Base-by-base conservation (phyloP, 2,113 vertebrate genomes). In the Pseudolaguvia tuberculata region DNA sequence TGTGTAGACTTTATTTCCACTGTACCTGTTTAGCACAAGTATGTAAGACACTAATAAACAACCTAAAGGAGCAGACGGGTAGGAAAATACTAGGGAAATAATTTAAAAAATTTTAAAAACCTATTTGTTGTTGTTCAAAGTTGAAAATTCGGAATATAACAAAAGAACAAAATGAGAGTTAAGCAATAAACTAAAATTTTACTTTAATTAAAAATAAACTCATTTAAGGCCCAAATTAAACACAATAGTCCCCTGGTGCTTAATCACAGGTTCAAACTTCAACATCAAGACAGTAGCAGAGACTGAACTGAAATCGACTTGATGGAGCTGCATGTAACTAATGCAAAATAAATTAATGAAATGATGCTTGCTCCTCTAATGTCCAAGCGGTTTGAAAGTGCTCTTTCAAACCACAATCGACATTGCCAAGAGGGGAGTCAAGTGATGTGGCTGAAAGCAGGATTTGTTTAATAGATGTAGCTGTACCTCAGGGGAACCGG, bases 31-130 rank as follows among this genome's bases (percentile, higher is more conserved):
- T n/a, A 69, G 66, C 50, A 35, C 48, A 8, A 27, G 35, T 14
- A 25, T 23, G 51, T 42, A 13, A n/a, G 18, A 42, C 4, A 0
- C n/a, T 55, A 45, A 27, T 52, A 52, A 48, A 66, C 62, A 47
- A 52, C 17, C 61, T 1, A 25, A 42, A 14, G 0, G 6, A 14
- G 15, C 9, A 12, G 21, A 53, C 63, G 51, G 31, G 53, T 52
- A 14, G 35, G 21, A 17, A 53, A 73, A 39, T 48, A 52, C 42
- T 39, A 42, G 47, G 67, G 63, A 75, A 50, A 52, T 75, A 52
- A 75, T 75, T 68, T 42, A 68, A 29, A 25, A 15, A 18, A 9
- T 5, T 29, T 8, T 6, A 17, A 2, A 18, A 7, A 7, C 12
- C 12, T 25, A 4, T 6, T 27, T 58, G 27, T 58, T 29, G 25